These are phyloP conservation scores for silkworm (Bombyx mori) DNA, from an alignment of 1,140 invertebrate genomes.

Conservation along the genomic window DNA sequence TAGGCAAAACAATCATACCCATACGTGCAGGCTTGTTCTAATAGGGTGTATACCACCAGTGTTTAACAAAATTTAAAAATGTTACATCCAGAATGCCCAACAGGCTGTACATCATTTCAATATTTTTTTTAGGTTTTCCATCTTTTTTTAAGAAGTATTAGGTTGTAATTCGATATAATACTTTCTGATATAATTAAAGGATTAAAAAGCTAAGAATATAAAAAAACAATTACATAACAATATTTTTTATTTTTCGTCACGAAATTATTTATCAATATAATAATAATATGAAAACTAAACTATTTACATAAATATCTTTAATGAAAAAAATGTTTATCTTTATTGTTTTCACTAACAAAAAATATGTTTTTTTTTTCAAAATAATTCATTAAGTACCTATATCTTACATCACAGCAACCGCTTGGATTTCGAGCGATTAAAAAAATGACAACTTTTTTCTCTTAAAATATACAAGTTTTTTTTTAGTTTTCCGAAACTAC, in stretches of 20 bases:
- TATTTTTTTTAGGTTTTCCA: too few relatives aligned
- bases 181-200: not conserved
- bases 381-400: conserved; percentile 17
- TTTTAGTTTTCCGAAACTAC: conserved; percentile 37
- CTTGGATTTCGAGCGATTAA: conserved; percentile 41
- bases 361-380: conserved; percentile 14
- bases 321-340: not conserved
- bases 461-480: too few relatives aligned
- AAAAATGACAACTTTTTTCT: too few relatives aligned
- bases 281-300: conserved; percentile 15
- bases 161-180: too few relatives aligned
- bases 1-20: too few relatives aligned
- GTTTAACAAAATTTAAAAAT: too few relatives aligned
- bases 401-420: conserved; percentile 64
- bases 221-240: conserved; percentile 3
- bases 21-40: too few relatives aligned
- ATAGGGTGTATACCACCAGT: too few relatives aligned
- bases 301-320: conserved; percentile 33
- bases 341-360: conserved; percentile 1
- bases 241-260: not conserved
- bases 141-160: too few relatives aligned
- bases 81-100: too few relatives aligned
- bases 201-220: not conserved
- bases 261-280: conserved; percentile 7
- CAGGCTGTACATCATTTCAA: too few relatives aligned